Evolutionary conservation across 2,888 invertebrate genomes (phyloP), one percentile per base, ranked within the genome.

Genomic region (Coleophora deauratella): DNA sequence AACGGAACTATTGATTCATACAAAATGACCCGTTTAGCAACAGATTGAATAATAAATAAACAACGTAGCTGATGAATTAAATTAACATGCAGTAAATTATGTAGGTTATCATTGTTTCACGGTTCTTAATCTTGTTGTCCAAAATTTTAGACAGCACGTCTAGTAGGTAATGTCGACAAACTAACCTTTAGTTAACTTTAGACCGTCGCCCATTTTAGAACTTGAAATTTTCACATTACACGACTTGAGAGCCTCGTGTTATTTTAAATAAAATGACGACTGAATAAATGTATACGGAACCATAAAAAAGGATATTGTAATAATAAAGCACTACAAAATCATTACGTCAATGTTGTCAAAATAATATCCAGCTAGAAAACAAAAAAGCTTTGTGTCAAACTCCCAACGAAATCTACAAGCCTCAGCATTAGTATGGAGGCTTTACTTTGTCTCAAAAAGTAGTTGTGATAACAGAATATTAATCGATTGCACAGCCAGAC

Each of bases 271-370:
- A 68, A 66, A 57, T 60, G 61, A 65, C 57, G 54, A 59, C 57
- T 66, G 58, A 62, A 56, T 67, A 63, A 74, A 72, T 76, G 72
- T 71, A 21, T 21, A 21, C 21, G 21, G 21, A 21, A 21, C 21
- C 21, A 21, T 21, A 21, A 21, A 77, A 79, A 77, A 72, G 64
- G 63, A 59, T 62, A 51, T 55, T 63, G 47, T 55, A 67, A 54
- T 66, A 66, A 62, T 67, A 78, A 80, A 69, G 53, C 72, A 73
- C 72, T 75, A 77, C 64, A 80, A 84, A 80, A 78, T 71, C 79
- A 81, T 81, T 68, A 76, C 79, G 79, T 81, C 76, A 79, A 78
- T 66, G 59, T 65, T 78, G 82, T 76, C 80, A 80, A 72, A 77
- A 73, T 62, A 66, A 61, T 62, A 68, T 52, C 57, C 61, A 55